Conservation (phyloP, 2,113 vertebrate genomes). For the Phocoena sinus region DNA sequence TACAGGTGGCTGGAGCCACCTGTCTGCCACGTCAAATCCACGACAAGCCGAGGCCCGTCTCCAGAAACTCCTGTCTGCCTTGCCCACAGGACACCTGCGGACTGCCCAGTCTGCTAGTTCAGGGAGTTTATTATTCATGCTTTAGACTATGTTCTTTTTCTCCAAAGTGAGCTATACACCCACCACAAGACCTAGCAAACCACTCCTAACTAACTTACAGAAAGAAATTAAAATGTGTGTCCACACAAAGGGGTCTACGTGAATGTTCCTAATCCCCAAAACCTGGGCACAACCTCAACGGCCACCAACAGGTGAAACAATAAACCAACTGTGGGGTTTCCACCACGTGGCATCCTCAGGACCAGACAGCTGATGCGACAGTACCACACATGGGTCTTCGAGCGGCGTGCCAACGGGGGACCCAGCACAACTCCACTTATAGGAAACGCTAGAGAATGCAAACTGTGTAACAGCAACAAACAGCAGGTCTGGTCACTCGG, state of each 20-base stretch:
- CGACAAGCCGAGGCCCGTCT: background rate
- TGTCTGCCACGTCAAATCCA: background rate
- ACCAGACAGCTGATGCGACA: fast-evolving
- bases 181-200: background rate
- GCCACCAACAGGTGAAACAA: background rate
- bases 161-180: background rate
- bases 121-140: background rate
- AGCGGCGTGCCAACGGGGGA: too few relatives aligned
- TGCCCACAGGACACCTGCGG: background rate
- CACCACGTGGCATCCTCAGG: fast-evolving
- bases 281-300: background rate
- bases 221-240: background rate
- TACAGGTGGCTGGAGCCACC: fast-evolving
- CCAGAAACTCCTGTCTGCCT: too few relatives aligned
- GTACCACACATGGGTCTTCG: fast-evolving
- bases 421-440: fast-evolving
- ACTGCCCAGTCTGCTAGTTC: background rate
- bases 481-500: fast-evolving
- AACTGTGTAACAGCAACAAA: too few relatives aligned
- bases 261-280: background rate
- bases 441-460: background rate
- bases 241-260: background rate
- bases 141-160: background rate
- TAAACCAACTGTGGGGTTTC: too few relatives aligned
- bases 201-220: background rate